phyloP scores from a whole-genome alignment of 2,888 invertebrate species.

The Steinernema carpocapsae region DNA sequence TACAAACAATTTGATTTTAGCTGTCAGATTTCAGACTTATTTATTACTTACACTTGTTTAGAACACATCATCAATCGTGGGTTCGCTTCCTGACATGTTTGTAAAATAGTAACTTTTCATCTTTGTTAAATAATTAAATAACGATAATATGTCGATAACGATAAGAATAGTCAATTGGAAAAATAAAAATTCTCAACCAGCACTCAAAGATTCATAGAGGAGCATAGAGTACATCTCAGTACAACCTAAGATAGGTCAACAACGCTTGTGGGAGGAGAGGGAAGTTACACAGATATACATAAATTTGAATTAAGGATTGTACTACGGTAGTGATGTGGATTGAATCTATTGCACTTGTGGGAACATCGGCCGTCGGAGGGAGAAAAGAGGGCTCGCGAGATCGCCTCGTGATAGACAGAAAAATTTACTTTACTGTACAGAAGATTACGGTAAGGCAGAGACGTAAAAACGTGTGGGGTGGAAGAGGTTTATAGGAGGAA shows the following conservation, averaged over 20 bases:
- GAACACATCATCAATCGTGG: too few relatives aligned
- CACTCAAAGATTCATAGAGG: constrained; percentile 7
- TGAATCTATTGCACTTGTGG: constrained; percentile 30
- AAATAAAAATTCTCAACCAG: constrained; percentile 20
- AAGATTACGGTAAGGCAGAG: background rate
- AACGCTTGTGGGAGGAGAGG: background rate
- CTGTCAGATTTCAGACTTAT: too few relatives aligned
- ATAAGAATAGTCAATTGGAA: background rate
- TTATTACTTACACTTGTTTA: too few relatives aligned
- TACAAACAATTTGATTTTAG: too few relatives aligned
- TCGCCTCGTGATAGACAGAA: background rate
- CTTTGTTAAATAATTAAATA: constrained; percentile 24
- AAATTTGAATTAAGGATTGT: background rate
- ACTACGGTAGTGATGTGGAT: constrained; percentile 16
- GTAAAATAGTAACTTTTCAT: background rate
- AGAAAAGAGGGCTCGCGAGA: background rate
- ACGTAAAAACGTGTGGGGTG: background rate
- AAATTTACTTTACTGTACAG: background rate
- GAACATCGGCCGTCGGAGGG: background rate
- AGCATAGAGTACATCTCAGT: background rate
- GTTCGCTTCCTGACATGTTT: too few relatives aligned
- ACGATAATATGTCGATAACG: background rate
- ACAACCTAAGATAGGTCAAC: background rate
- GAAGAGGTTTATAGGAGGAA: background rate
- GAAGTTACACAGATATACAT: background rate